Evolutionary conservation across 2,888 invertebrate species (phyloP).

Genomic region (Latheticus oryzae): DNA sequence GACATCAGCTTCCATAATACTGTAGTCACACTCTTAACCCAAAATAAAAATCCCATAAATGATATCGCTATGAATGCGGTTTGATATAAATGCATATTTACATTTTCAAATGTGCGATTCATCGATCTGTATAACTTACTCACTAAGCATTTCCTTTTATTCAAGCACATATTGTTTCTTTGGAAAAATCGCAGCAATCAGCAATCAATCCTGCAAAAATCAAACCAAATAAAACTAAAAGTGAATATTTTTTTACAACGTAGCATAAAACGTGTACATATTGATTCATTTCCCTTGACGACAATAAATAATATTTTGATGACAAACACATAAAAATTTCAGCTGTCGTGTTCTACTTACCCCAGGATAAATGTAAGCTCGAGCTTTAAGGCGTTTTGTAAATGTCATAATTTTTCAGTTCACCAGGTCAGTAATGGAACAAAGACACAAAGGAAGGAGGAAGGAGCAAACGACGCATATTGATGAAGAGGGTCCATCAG

Average conservation of each 20-base stretch:
- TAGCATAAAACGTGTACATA: conserved; percentile 21
- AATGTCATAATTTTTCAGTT: conserved; percentile 40
- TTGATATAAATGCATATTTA: conserved; percentile 40
- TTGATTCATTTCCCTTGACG: conserved; percentile 29
- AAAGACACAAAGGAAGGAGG: conserved; percentile 25
- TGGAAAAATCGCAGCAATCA: conserved; percentile 1
- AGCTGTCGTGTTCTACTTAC: conserved; percentile 37
- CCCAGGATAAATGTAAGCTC: conserved; percentile 26
- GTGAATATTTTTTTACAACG: conserved; percentile 10
- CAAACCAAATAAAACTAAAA: conserved; percentile 19
- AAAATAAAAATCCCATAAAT: conserved; percentile 43
- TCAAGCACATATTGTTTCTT: background rate
- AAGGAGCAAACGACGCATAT: conserved; percentile 26
- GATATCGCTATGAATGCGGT: conserved; percentile 37
- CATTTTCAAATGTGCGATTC: conserved; percentile 27
- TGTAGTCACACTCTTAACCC: conserved; percentile 41
- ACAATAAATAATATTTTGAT: conserved; percentile 34
- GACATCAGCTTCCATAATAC: conserved; percentile 42
- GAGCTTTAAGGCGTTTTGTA: conserved; percentile 36
- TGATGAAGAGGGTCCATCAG: conserved; percentile 35
- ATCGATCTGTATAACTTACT: conserved; percentile 24
- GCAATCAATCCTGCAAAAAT: conserved; percentile 1
- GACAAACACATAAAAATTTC: conserved; percentile 41
- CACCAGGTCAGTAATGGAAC: conserved; percentile 32
- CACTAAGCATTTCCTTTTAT: background rate